These are phyloP conservation scores for Tragopan temminckii DNA, from an alignment of 2,797 vertebrate species.

Conservation along the genomic window DNA sequence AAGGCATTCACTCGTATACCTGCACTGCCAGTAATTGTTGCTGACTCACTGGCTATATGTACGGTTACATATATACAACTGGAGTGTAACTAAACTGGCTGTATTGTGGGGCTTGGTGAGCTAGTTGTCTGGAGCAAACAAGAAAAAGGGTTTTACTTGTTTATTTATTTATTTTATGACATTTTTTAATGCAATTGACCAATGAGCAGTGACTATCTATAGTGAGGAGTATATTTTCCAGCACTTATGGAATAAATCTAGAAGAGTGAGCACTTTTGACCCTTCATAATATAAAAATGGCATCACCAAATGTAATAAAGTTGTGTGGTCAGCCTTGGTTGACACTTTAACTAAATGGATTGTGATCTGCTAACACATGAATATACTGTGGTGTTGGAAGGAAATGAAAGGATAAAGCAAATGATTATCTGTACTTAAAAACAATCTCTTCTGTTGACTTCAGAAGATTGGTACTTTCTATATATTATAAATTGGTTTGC, in stretches of 20 bases:
- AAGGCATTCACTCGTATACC: accelerated
- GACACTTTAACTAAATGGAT: background rate
- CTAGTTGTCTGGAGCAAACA: background rate
- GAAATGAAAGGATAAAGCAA: background rate
- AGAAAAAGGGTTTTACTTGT: background rate
- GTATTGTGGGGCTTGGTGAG: background rate
- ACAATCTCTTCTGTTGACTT: background rate
- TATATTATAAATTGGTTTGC: conserved; percentile 16
- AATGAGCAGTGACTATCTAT: background rate
- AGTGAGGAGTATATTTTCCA: background rate
- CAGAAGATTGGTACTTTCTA: background rate
- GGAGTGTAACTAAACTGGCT: background rate
- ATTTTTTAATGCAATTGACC: background rate
- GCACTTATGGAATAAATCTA: background rate
- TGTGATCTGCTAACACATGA: background rate
- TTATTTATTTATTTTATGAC: background rate
- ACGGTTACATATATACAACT: background rate
- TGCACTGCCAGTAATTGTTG: background rate
- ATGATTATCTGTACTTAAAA: background rate
- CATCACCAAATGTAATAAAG: background rate
- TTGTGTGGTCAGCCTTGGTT: background rate
- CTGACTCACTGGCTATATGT: background rate
- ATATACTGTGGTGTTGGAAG: background rate
- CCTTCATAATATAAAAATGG: background rate
- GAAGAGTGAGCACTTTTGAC: background rate